Conservation (phyloP, 1,140 invertebrate species). For the Aphaenogaster rudis region DNA sequence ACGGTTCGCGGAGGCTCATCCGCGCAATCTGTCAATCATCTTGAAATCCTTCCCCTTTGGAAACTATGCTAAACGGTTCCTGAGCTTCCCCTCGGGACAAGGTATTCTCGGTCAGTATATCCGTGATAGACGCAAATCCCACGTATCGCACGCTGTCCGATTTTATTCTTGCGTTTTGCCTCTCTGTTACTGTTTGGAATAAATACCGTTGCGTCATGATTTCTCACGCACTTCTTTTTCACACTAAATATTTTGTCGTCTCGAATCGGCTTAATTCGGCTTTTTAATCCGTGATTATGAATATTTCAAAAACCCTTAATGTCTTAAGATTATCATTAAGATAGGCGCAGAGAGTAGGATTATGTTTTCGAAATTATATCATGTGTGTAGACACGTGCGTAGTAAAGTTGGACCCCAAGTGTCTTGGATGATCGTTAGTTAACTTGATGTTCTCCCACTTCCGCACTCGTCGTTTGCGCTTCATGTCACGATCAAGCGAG, state of each 20-base stretch:
- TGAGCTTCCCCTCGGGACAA: not conserved
- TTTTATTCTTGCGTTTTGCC: not conserved
- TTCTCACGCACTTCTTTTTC: not conserved
- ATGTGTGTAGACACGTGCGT: not conserved
- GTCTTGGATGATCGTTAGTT: slow-evolving; percentile 42
- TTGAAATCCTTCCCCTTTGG: slow-evolving; percentile 29
- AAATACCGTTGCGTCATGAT: not conserved
- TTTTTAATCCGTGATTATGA: not conserved
- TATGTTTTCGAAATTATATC: not conserved
- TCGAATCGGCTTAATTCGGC: not conserved
- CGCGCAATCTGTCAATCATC: slow-evolving; percentile 52
- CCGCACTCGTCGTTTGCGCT: slow-evolving; percentile 32
- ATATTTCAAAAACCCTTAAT: not conserved
- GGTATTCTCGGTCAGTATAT: slow-evolving; percentile 17
- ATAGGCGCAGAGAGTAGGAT: not conserved
- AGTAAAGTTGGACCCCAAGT: slow-evolving; percentile 8
- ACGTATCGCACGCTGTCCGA: not conserved
- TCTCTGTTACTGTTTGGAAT: not conserved
- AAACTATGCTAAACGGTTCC: slow-evolving; percentile 48
- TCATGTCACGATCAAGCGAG: slow-evolving; percentile 47
- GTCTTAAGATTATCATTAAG: not conserved
- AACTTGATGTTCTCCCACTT: slow-evolving; percentile 22
- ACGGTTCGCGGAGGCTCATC: slow-evolving; percentile 22
- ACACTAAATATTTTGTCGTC: not conserved
- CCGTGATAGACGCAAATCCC: slow-evolving; percentile 2